A percentile compares a stretch with the other conserved stretches of the same genome.
Evolutionary conservation across 1,140 invertebrate genomes (phyloP).

Genomic region (Brachionus manjavacas): DNA sequence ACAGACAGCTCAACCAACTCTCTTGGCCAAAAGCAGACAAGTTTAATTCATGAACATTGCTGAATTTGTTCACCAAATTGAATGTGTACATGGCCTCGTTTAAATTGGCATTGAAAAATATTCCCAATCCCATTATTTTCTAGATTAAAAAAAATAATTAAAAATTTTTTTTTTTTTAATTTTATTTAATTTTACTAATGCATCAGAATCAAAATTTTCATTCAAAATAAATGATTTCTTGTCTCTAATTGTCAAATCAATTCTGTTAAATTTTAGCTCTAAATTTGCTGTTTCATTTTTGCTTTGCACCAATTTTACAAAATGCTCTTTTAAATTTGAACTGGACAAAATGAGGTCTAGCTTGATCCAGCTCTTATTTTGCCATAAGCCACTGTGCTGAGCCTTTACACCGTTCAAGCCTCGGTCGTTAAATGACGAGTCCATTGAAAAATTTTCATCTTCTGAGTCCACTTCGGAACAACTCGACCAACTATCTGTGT

Average conservation of each 20-base stretch:
- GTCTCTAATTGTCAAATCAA: not conserved
- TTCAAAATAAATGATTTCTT: not conserved
- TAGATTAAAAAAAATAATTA: not conserved
- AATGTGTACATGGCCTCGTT: constrained; percentile 2
- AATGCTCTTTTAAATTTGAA: not conserved
- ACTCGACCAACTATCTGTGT: not conserved
- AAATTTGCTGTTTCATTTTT: not conserved
- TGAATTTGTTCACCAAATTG: not conserved
- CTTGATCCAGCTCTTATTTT: not conserved
- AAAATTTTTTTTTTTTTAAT: not conserved
- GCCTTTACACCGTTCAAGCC: not conserved
- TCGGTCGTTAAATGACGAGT: not conserved
- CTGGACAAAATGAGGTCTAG: not conserved
- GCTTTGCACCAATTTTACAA: not conserved
- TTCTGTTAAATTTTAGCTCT: not conserved
- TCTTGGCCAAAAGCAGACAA: constrained; percentile 10
- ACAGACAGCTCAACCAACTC: not conserved
- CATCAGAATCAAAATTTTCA: not conserved
- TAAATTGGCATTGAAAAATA: constrained; percentile 21
- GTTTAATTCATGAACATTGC: constrained; percentile 12
- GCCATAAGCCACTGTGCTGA: not conserved
- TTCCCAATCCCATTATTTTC: not conserved
- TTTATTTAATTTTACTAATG: not conserved
- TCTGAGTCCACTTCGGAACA: not conserved
- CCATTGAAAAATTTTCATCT: not conserved